phyloP scores from a whole-genome alignment of 2,797 vertebrate species.

The Liasis olivaceus region DNA sequence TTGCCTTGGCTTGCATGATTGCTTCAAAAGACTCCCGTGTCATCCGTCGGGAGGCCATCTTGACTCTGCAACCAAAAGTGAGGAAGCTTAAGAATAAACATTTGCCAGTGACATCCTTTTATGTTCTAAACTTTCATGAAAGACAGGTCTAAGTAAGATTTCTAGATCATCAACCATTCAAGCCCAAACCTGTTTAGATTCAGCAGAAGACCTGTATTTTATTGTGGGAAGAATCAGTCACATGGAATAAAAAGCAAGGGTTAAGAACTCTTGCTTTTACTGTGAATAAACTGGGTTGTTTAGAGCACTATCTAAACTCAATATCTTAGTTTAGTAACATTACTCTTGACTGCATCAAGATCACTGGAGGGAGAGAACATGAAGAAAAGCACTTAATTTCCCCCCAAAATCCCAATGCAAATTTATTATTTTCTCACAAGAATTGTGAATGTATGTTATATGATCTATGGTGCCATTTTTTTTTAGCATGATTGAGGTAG shows the following conservation, averaged over 20 bases:
- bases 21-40: slow-evolving; percentile 89
- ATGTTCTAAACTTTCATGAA: neutral
- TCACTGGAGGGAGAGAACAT: neutral
- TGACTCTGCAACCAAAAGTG: slow-evolving; percentile 12
- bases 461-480: neutral
- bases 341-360: neutral
- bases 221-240: neutral
- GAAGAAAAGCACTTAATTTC: neutral
- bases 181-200: neutral
- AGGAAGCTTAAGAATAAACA: neutral
- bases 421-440: neutral
- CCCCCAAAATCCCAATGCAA: neutral
- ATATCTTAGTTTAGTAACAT: neutral
- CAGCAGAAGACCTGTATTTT: neutral
- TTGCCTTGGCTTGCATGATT: slow-evolving; percentile 87
- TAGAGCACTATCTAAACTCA: neutral
- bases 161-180: neutral
- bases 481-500: neutral
- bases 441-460: neutral
- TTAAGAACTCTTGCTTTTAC: neutral
- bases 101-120: neutral
- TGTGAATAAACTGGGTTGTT: neutral
- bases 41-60: slow-evolving; percentile 87
- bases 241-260: neutral
- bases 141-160: neutral